These are phyloP conservation scores for Microctonus brassicae DNA, from an alignment of 2,888 invertebrate species.

Conservation along the genomic window DNA sequence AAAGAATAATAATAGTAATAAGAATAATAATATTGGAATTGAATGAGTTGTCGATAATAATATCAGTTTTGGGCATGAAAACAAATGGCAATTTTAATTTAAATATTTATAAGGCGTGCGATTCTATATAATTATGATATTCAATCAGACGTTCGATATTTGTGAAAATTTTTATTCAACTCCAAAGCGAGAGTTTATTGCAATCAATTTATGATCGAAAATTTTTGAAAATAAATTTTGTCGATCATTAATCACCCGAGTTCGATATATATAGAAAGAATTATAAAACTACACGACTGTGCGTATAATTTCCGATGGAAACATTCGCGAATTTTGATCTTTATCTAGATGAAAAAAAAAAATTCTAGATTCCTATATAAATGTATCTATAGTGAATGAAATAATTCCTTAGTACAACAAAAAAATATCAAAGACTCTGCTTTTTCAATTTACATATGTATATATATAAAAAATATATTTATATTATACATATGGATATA, in stretches of 20 bases:
- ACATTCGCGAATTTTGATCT: conserved; percentile 15
- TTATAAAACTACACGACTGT: conserved; percentile 30
- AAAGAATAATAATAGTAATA: neutral
- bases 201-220: conserved; percentile 30
- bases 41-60: neutral
- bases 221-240: neutral
- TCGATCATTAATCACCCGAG: conserved; percentile 33
- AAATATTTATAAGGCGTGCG: conserved; percentile 2
- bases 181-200: neutral
- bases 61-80: neutral
- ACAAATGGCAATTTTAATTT: conserved; percentile 19
- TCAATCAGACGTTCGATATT: conserved; percentile 3
- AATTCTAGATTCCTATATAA: no score
- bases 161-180: neutral
- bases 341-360: conserved; percentile 4
- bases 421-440: conserved; percentile 1
- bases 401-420: neutral
- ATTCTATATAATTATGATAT: conserved; percentile 11
- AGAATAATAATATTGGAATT: neutral
- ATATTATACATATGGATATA: neutral
- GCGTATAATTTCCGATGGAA: conserved; percentile 13
- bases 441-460: neutral
- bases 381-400: no score
- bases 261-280: conserved; percentile 34
- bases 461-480: no score